Evolutionary conservation across 2,113 vertebrate genomes (phyloP), one percentile per base, ranked within the genome.

Genomic region (Arizona elegans): DNA sequence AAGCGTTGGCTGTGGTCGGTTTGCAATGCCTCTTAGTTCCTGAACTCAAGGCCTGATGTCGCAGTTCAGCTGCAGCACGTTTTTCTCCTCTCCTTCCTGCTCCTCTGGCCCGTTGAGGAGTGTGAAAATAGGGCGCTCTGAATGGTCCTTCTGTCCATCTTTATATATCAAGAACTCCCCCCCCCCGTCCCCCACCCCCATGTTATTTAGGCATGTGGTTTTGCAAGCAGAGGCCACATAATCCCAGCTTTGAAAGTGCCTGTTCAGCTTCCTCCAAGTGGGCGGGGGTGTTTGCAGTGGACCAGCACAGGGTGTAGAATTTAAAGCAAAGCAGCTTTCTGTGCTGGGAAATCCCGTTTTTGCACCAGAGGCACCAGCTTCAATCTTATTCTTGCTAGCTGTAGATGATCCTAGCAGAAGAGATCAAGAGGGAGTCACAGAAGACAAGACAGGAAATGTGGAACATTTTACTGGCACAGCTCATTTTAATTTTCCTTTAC

Each of bases 301-400:
- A 47, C 24, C 55, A 90, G 55, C 75, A 6, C 54, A 15, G 55
- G 55, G 88, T 86, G 47, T 90, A 81, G 70, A 86, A 43, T 93
- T 86, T 58, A 59, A 93, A 93, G 92, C 92, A 52, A 93, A 90
- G 43, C 75, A 38, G 55, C 56, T 93, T 90, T 89, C 55, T 86
- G 92, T 53, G n/a, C 29, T 86, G 92, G 92, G 55, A 93, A 93
- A 89, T 93, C 75, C 92, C 88, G 3, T 55, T 93, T 81, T 55
- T 53, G 43, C 88, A 38, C 26, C 52, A 26, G 43, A 86, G 38
- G 19, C 88, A 86, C 75, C 21, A 26, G 26, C 38, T 86, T 55
- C 55, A 26, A 55, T 21, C 38, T 52, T 29, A 29, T 21, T 58
- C 12, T 33, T 70, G 50, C 86, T 55, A 88, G 70, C 86, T 88